Conservation (phyloP, 2,113 vertebrate species). For the Microtus oregoni region DNA sequence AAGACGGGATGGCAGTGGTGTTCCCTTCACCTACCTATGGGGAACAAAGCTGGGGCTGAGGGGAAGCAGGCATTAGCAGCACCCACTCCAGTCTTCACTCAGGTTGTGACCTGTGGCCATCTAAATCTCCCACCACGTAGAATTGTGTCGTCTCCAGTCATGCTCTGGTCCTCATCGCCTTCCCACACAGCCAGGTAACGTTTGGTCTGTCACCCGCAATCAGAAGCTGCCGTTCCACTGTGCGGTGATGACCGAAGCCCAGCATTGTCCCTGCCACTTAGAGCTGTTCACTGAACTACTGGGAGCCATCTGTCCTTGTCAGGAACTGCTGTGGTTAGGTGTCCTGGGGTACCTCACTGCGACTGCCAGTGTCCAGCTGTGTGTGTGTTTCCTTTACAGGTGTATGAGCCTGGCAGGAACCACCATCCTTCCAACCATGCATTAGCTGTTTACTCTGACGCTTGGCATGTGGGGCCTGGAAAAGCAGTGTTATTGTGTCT, state of each 20-base stretch:
- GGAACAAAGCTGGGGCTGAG: not conserved
- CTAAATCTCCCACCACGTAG: not conserved
- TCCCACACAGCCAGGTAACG: not conserved
- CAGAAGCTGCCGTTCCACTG: not conserved
- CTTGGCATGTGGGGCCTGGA: not conserved
- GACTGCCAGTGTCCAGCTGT: not conserved
- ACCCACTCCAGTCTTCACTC: not conserved
- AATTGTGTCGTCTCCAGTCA: not conserved
- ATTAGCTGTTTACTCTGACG: not conserved
- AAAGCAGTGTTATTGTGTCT: not conserved
- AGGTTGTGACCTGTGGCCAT: accelerated
- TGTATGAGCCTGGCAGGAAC: not conserved
- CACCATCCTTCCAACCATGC: not conserved
- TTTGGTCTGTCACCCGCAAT: not conserved
- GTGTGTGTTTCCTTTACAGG: not conserved
- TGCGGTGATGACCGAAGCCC: no score
- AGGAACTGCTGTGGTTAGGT: not conserved
- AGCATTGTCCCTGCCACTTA: not conserved
- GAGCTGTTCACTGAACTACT: not conserved
- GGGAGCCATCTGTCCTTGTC: not conserved
- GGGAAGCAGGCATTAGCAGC: not conserved
- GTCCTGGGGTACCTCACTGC: not conserved
- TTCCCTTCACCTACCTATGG: not conserved
- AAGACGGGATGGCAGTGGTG: not conserved
- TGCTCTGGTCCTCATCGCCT: not conserved